Base-by-base conservation (phyloP, 2,113 vertebrate species). In the Cololabis saira region DNA sequence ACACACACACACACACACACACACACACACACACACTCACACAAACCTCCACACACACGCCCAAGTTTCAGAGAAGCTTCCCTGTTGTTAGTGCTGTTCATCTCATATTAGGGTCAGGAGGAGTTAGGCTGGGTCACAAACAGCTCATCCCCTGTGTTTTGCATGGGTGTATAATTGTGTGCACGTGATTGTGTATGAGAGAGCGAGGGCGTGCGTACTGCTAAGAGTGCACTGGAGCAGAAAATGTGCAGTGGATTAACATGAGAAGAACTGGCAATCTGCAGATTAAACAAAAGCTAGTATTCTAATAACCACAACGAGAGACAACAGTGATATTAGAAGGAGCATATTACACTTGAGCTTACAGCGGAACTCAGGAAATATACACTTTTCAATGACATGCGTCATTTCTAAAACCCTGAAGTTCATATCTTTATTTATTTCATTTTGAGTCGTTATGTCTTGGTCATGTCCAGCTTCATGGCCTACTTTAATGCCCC, bases 231-330 rank as follows among this genome's bases (percentile, higher is more conserved):
- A 79, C 52, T 47, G 60, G 61, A 78, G 84, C 77, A 60, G 71
- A 84, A 84, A 96, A 67, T 95, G 95, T 3, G 93, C 95, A 37
- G 52, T 53, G 80, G 78, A 89, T 89, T 88, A 89, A 71, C 69
- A 59, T 78, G 54, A 79, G 56, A 27, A 69, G 53, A 79, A 59
- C 67, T 64, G 74, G 59, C 71, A 82, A 76, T 74, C 52, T 60
- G 18, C 65, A 66, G 65, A 67, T 73, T 70, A 78, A 80, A 80
- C 47, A 74, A 83, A 79, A 67, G 56, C 71, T 55, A 21, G 58
- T 61, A 52, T 73, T 82, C 41, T 74, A 61, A 70, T 76, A 57
- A 60, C 37, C 56, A 63, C 59, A 55, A 60, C 5, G 10, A 67
- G 62, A 77, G 44, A 74, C 30, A 67, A 30, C 17, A 57, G 49